phyloP scores from a whole-genome alignment of 2,888 invertebrate species.

The Drosophila monieri region DNA sequence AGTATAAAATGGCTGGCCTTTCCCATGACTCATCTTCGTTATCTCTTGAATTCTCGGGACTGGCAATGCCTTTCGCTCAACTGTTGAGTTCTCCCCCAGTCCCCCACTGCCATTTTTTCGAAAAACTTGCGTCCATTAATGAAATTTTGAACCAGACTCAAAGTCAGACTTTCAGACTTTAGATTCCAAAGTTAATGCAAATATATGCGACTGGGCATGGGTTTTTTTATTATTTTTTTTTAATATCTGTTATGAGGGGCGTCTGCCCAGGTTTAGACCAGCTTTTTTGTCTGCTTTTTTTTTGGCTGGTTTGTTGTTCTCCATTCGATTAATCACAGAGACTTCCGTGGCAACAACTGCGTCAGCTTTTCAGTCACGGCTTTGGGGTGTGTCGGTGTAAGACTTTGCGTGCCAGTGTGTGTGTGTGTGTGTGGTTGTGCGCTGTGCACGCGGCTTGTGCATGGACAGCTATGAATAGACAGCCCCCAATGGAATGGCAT shows the following conservation, averaged over 20 bases:
- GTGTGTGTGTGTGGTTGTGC: conserved; percentile 31
- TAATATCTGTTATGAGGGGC: conserved; percentile 29
- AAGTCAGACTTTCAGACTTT: conserved; percentile 16
- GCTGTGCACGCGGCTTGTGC: conserved; percentile 69
- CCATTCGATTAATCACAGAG: conserved; percentile 68
- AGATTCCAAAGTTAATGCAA: conserved; percentile 59
- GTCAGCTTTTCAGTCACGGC: conserved; percentile 61
- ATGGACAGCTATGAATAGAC: conserved; percentile 77
- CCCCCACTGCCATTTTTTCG: neutral
- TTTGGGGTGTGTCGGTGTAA: conserved; percentile 64
- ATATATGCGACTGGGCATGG: conserved; percentile 49
- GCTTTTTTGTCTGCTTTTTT: conserved; percentile 41
- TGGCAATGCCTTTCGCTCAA: conserved; percentile 46
- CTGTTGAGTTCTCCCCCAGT: conserved; percentile 37
- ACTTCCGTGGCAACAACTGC: conserved; percentile 78
- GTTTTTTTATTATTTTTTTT: too few relatives aligned
- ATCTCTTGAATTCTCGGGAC: conserved; percentile 8
- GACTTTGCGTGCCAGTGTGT: conserved; percentile 23
- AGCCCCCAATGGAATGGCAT: conserved; percentile 59
- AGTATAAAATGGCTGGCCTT: conserved; percentile 1
- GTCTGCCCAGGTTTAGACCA: conserved; percentile 34
- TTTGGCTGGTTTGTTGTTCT: conserved; percentile 11
- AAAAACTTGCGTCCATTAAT: conserved; percentile 34
- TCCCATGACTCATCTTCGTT: conserved; percentile 26
- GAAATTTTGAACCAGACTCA: conserved; percentile 49